Base-by-base conservation (phyloP, 2,113 vertebrate genomes). In the Ceyx cyanopectus region DNA sequence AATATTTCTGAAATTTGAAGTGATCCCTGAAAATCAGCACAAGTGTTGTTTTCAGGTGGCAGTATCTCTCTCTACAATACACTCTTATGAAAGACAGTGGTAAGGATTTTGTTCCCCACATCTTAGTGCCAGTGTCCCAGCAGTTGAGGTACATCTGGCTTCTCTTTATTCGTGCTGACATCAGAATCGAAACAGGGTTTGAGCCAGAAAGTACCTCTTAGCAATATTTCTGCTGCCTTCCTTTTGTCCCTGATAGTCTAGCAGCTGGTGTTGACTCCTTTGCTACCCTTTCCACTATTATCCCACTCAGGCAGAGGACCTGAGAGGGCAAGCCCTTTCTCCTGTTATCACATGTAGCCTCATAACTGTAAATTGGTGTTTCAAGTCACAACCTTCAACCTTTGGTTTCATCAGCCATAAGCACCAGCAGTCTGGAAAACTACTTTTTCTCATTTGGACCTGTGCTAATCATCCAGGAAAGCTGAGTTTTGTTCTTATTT, bases 381-480 rank as follows among this genome's bases (percentile, higher is more conserved):
- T 92, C 37, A 21, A 27, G 62, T 65, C 19, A 5, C 2, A 1
- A 20, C 45, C 62, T 78, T 45, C 61, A 8, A 0, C 23, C 40
- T 34, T 56, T 65, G 67, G 27, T 85, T 81, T 70, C 29, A 61
- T 76, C 53, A 67, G 62, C 62, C 15, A 3, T 18, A 30, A 65
- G n/a, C 53, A 41, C 27, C 21, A 53, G 62, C 60, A 63, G 29
- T 16, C 15, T 16, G n/a, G 37, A 34, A 82, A 91, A 18, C 13
- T 5, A 7, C 30, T 63, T 45, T 65, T 79, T 66, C 16, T 58
- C 66, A 14, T 69, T 87, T 65, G 34, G 43, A 43, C 70, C 37
- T 16, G 72, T 46, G 41, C 67, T 85, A 74, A 94, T 94, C 75
- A 26, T 50, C 21, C 60, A n/a, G 81, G 60, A 91, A 85, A 73